Evolutionary conservation across 2,113 vertebrate species (phyloP).

Genomic region (Takifugu flavidus): DNA sequence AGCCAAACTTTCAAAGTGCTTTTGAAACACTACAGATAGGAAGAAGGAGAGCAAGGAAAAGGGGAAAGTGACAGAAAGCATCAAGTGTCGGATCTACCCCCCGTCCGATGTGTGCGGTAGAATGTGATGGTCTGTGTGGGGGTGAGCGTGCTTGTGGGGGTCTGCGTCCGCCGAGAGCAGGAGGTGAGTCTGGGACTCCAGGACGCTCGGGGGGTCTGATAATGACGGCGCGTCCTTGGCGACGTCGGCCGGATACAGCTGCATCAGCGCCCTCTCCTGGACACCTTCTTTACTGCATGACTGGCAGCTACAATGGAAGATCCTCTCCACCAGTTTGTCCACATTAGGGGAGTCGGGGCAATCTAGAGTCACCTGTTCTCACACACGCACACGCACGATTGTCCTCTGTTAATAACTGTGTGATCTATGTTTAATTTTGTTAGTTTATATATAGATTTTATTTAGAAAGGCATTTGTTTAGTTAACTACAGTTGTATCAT

Average conservation of each 20-base stretch:
- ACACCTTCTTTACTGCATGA: constrained; percentile 88
- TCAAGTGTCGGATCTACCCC: constrained; percentile 50
- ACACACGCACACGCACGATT: constrained; percentile 6
- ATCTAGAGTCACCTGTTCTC: constrained; percentile 86
- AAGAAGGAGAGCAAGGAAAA: constrained; percentile 24
- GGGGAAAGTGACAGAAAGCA: not conserved
- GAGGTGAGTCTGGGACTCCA: constrained; percentile 36
- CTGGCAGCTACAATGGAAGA: constrained; percentile 95
- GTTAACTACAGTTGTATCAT: no score
- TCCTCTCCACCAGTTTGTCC: constrained; percentile 96
- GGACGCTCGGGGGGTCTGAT: constrained; percentile 51
- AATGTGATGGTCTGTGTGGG: constrained; percentile 58
- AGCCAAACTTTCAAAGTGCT: constrained; percentile 65
- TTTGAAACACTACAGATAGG: constrained; percentile 51
- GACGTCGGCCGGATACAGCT: constrained; percentile 83
- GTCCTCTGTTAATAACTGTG: not conserved
- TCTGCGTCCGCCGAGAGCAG: constrained; percentile 56
- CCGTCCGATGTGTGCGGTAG: constrained; percentile 69
- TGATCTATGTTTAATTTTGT: no score
- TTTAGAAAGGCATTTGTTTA: no score
- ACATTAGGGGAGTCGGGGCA: constrained; percentile 86
- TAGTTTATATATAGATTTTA: no score
- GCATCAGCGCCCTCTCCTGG: constrained; percentile 88
- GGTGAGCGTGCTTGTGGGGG: constrained; percentile 52
- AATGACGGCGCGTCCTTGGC: constrained; percentile 67